Base-by-base conservation (phyloP, 2,888 invertebrate genomes). In the Polyommatus iphigenia region DNA sequence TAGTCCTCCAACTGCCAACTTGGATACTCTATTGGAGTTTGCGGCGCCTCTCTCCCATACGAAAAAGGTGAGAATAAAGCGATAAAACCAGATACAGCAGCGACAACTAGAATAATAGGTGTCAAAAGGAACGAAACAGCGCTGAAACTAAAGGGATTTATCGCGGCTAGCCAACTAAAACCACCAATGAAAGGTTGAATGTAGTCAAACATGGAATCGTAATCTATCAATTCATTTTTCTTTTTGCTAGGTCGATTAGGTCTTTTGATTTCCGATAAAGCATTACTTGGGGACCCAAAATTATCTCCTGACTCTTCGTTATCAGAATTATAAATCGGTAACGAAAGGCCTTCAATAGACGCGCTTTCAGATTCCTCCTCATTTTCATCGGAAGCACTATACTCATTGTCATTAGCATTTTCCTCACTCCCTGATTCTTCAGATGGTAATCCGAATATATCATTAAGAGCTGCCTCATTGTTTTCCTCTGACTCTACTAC, bases 61-160 rank as follows among this genome's bases (percentile, higher is more conserved):
- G 96, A 90, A 81, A 95, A 96, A 0, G 96, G 96, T 78, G 96
- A 95, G 80, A 96, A 88, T 72, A 96, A 92, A 0, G 96, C 92
- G 0, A 95, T 94, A 20, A 96, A 85, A 0, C 96, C 95, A 18
- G 96, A 95, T 0, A 95, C 93, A 0, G 96, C 95, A 1, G 95
- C 95, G 76, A 96, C 94, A 62, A 96, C 88, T 77, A 96, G 90
- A 0, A 95, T 95, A 75, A 96, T 87, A 0, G 97, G 97, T 0
- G 96, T 95, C 73, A 96, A 89, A 77, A 95, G 87, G 83, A 96
- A 82, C 78, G 96, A 94, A 85, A 95, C 91, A 57, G 96, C 87
- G 0, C 95, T 93, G 80, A 95, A 94, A 83, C 95, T 94, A 8
- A 96, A 87, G 0, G 96, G 96, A 86, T 94, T 96, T 0, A 96